These are phyloP conservation scores for Syndactyla subalaris DNA, from an alignment of 2,797 vertebrate species.

Conservation along the genomic window DNA sequence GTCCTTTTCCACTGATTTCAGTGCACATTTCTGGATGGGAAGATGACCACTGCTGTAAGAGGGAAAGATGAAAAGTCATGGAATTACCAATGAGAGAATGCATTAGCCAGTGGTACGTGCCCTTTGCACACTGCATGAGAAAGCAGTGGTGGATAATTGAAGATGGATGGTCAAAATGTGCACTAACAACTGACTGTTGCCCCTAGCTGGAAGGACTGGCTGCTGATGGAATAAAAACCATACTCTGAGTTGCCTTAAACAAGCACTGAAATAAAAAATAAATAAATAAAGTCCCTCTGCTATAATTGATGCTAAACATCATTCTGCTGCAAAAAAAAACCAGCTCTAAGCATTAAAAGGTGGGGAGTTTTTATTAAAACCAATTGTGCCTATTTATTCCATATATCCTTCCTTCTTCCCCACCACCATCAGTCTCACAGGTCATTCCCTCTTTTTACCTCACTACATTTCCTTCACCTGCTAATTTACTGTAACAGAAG, in stretches of 20 bases:
- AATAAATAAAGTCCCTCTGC: neutral
- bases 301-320: neutral
- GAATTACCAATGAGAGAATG: neutral
- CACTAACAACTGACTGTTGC: neutral
- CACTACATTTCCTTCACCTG: neutral
- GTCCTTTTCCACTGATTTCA: neutral
- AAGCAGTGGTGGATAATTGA: neutral
- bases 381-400: neutral
- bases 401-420: neutral
- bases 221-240: neutral
- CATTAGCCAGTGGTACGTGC: fast-evolving
- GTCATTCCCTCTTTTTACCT: neutral
- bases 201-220: neutral
- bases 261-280: neutral
- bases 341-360: neutral
- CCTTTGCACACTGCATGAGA: neutral
- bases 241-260: neutral
- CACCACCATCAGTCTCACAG: neutral
- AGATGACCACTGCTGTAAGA: neutral
- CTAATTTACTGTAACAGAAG: neutral
- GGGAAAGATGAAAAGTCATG: neutral
- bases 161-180: neutral
- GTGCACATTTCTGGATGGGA: neutral
- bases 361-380: neutral
- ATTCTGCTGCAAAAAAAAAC: neutral